phyloP scores from a whole-genome alignment of 2,797 vertebrate genomes.

The Ammospiza maritima region DNA sequence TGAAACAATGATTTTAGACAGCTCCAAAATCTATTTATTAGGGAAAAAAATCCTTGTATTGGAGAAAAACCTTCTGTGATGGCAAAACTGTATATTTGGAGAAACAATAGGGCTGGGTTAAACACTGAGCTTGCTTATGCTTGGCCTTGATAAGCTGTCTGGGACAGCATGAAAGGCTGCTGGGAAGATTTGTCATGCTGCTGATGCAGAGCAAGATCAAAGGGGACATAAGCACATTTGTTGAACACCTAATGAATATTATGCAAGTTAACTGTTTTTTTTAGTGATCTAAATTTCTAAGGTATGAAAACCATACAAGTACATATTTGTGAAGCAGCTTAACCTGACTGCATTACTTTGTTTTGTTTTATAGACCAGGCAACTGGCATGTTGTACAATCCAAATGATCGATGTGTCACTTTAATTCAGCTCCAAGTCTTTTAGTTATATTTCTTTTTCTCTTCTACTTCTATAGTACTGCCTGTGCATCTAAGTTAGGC shows the following conservation, averaged over 20 bases:
- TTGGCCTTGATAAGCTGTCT: background rate
- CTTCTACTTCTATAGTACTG: background rate
- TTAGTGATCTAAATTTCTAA: background rate
- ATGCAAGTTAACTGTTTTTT: background rate
- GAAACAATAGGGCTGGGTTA: background rate
- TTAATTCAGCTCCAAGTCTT: background rate
- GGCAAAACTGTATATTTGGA: background rate
- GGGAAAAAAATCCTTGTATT: background rate
- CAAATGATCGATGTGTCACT: background rate
- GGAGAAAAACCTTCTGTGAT: background rate
- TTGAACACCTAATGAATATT: background rate
- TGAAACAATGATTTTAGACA: background rate
- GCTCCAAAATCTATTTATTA: background rate
- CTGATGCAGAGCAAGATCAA: constrained; percentile 24
- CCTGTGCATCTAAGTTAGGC: background rate
- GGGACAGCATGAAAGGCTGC: background rate
- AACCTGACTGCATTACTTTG: background rate
- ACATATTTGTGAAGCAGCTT: background rate
- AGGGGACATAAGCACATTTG: background rate
- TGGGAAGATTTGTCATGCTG: background rate
- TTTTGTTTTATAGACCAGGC: background rate
- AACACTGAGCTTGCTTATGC: background rate
- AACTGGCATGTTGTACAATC: accelerated
- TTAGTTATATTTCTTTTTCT: background rate
- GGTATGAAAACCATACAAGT: background rate